Evolutionary conservation across 2,797 vertebrate genomes (phyloP).

Genomic region (Anguilla obscura): DNA sequence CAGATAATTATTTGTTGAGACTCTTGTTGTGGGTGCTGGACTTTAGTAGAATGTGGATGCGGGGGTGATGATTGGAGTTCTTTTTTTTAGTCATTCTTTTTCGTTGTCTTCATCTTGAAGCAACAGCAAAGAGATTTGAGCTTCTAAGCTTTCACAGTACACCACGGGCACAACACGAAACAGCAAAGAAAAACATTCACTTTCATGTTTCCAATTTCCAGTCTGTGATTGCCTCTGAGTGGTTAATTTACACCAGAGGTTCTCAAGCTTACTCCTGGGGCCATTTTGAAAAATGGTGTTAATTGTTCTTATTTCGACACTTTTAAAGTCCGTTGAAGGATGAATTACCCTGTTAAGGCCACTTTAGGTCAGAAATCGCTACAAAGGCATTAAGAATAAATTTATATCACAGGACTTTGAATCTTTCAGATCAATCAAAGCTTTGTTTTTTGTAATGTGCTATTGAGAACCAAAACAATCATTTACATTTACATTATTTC

Average conservation of each 20-base stretch:
- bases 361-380: not conserved
- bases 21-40: not conserved
- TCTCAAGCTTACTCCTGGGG: not conserved
- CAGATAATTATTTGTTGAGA: not conserved
- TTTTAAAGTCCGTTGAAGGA: not conserved
- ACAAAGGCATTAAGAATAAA: not conserved
- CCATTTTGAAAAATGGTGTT: slow-evolving; percentile 7
- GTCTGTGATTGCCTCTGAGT: slow-evolving; percentile 11
- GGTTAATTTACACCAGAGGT: slow-evolving; percentile 25
- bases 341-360: not conserved
- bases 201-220: slow-evolving; percentile 21
- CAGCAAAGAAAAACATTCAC: not conserved
- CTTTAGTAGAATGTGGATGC: not conserved
- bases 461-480: not conserved
- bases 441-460: not conserved
- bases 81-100: not conserved
- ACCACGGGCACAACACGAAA: not conserved
- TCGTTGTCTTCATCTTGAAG: not conserved
- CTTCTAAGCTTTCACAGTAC: not conserved
- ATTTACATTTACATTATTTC: not conserved
- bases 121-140: slow-evolving; percentile 5
- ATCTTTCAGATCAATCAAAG: slow-evolving; percentile 4
- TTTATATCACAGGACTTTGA: not conserved
- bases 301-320: not conserved
- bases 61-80: not conserved